Conservation (phyloP, 2,797 vertebrate species). For the Brachyalestes nurse region DNA sequence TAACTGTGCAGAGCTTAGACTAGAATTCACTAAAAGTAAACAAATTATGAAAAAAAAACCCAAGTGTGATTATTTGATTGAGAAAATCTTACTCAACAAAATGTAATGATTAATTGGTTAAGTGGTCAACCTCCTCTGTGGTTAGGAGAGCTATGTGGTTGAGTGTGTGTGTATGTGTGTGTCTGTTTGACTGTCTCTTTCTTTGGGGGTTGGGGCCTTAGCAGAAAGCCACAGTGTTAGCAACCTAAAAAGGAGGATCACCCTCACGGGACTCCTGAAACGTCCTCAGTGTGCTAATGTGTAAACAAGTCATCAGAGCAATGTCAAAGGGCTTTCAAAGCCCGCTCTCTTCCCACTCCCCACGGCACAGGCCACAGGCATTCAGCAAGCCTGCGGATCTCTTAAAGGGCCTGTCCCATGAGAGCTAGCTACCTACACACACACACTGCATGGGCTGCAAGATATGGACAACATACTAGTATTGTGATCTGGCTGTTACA, state of each 20-base stretch:
- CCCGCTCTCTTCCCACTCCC: slow-evolving; percentile 82
- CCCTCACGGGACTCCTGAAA: slow-evolving; percentile 73
- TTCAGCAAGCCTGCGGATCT: slow-evolving; percentile 84
- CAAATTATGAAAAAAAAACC: neutral
- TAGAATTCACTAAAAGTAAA: neutral
- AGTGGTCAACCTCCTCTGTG: slow-evolving; percentile 3
- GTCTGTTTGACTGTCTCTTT: slow-evolving; percentile 13
- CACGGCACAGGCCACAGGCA: slow-evolving; percentile 80
- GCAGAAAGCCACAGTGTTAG: slow-evolving; percentile 49
- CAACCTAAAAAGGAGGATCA: slow-evolving; percentile 61
- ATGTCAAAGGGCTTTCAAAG: slow-evolving; percentile 81
- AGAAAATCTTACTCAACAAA: neutral
- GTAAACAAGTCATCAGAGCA: slow-evolving; percentile 88
- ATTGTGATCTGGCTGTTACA: neutral
- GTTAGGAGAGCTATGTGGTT: neutral
- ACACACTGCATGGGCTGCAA: slow-evolving; percentile 21
- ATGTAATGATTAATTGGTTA: neutral
- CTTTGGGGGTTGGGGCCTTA: slow-evolving; percentile 45
- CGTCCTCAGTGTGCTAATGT: slow-evolving; percentile 68
- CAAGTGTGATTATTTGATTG: neutral
- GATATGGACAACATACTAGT: neutral
- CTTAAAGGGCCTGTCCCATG: slow-evolving; percentile 61
- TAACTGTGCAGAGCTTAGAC: neutral
- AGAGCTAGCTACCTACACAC: slow-evolving; percentile 29
- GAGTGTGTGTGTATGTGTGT: slow-evolving; percentile 1